phyloP scores from a whole-genome alignment of 2,797 vertebrate species.

The Propithecus perrieri region DNA sequence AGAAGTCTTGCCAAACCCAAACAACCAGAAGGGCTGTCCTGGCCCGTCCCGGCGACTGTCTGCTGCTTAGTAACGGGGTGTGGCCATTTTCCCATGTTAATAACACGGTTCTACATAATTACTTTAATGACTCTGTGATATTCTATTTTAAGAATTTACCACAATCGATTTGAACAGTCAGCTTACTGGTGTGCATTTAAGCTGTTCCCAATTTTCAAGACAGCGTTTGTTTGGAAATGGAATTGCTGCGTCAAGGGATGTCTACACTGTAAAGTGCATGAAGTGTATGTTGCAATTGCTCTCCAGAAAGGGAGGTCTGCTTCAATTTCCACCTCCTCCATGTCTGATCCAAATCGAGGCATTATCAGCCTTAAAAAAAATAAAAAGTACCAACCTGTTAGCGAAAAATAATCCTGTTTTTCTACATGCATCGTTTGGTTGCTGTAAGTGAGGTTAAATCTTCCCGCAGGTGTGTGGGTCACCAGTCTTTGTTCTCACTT shows the following conservation, averaged over 20 bases:
- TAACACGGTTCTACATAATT: not conserved
- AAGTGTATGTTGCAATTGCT: rapidly evolving
- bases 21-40: rapidly evolving
- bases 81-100: not conserved
- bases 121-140: not conserved
- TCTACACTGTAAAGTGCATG: not conserved
- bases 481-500: not conserved
- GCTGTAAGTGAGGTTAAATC: not conserved
- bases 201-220: not conserved
- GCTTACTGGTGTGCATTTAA: not conserved
- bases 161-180: not conserved
- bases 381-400: too few relatives aligned
- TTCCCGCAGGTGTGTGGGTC: rapidly evolving
- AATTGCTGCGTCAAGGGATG: not conserved
- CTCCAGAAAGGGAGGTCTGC: not conserved
- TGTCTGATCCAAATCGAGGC: not conserved
- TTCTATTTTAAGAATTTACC: not conserved
- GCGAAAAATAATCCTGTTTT: not conserved
- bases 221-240: not conserved
- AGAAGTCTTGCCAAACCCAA: rapidly evolving
- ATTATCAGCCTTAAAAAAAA: not conserved
- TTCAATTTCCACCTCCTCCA: not conserved
- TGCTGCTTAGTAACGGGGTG: rapidly evolving
- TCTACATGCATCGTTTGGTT: rapidly evolving
- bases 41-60: rapidly evolving